A percentile compares a stretch with the other conserved stretches of the same genome.
Evolutionary conservation across 2,113 vertebrate species (phyloP).

Genomic region (Plecotus auritus): DNA sequence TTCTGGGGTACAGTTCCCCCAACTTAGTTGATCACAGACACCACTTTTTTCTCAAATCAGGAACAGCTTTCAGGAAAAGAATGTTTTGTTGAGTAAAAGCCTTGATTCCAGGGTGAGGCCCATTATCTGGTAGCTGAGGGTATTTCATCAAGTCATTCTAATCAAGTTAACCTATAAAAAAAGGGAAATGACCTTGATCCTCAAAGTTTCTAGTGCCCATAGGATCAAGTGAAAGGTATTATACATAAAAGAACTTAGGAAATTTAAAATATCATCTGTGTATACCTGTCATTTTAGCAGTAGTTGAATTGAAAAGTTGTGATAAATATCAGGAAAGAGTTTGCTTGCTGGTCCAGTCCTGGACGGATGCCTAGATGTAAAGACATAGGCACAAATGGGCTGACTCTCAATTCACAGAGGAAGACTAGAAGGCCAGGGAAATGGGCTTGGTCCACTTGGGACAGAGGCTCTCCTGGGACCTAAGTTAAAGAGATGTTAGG

Average conservation of each 20-base stretch:
- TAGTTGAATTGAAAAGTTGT: background rate
- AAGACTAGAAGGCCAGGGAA: background rate
- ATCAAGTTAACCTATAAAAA: background rate
- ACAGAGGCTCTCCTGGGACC: background rate
- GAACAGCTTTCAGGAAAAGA: background rate
- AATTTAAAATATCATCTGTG: rapidly evolving
- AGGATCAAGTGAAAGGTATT: background rate
- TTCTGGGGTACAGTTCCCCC: background rate
- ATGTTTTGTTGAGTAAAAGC: no score
- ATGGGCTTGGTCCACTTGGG: rapidly evolving
- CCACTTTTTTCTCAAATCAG: background rate
- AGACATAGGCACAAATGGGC: rapidly evolving
- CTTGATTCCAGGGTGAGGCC: background rate
- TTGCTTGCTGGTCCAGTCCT: background rate
- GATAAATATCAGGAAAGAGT: rapidly evolving
- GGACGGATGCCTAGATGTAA: rapidly evolving
- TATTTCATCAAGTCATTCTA: background rate
- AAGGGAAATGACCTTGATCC: background rate
- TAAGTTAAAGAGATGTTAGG: background rate
- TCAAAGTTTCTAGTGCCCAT: background rate
- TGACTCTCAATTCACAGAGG: rapidly evolving
- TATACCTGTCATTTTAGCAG: rapidly evolving
- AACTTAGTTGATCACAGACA: background rate
- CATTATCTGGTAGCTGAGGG: background rate
- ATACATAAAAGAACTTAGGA: background rate